Percentiles rank a stretch among this genome's conserved stretches.
These are phyloP conservation scores for Cryptoblepharus egeriae DNA, from an alignment of 2,797 vertebrate species.

Conservation along the genomic window DNA sequence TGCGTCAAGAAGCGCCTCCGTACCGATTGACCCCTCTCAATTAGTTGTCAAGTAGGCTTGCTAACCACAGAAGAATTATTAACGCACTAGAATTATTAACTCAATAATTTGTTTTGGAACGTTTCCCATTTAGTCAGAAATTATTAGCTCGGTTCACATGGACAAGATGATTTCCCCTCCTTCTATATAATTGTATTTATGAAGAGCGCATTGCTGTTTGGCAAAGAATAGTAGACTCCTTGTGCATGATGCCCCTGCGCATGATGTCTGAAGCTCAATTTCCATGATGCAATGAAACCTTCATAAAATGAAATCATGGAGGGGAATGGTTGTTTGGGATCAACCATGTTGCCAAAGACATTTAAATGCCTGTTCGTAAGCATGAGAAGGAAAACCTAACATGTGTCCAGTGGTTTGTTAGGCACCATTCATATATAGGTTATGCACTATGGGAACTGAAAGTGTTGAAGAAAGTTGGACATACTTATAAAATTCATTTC, in stretches of 20 bases:
- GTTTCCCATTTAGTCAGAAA: not conserved
- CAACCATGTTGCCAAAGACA: too few relatives aligned
- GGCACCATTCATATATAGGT: too few relatives aligned
- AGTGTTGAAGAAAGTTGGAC: not conserved
- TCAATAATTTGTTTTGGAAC: conserved; percentile 31
- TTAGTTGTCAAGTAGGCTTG: not conserved
- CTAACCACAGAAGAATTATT: conserved; percentile 23
- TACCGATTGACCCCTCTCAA: conserved; percentile 1
- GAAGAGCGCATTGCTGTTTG: too few relatives aligned
- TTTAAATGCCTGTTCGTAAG: too few relatives aligned
- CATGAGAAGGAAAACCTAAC: too few relatives aligned
- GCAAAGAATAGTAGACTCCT: not conserved
- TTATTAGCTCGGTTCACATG: conserved; percentile 12
- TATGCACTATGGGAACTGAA: not conserved
- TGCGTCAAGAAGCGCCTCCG: not conserved
- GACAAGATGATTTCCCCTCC: conserved; percentile 13
- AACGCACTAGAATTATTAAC: too few relatives aligned
- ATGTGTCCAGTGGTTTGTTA: too few relatives aligned
- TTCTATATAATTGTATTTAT: not conserved
- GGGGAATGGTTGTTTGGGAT: too few relatives aligned
- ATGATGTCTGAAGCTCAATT: not conserved
- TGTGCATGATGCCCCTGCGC: not conserved
- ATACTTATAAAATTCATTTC: not conserved
- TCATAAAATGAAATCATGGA: too few relatives aligned
- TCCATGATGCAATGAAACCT: too few relatives aligned